phyloP scores from a whole-genome alignment of 2,888 invertebrate species.

The Erebia aethiops region DNA sequence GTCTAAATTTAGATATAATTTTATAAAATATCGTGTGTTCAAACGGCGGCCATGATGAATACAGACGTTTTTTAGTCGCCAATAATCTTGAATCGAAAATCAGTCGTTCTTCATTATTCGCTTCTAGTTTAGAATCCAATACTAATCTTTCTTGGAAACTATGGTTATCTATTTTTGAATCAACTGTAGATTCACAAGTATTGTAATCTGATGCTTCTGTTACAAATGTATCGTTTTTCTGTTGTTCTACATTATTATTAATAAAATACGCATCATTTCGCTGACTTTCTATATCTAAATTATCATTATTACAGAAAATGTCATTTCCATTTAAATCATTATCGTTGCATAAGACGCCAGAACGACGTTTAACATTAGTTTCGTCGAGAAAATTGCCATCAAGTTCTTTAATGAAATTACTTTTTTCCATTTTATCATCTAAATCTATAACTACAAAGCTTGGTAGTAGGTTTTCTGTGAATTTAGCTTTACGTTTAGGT shows the following conservation, averaged over 20 bases:
- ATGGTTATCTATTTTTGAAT: conserved; percentile 28
- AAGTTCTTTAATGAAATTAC: not conserved
- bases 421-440: conserved; percentile 26
- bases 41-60: conserved; percentile 72
- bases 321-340: not conserved
- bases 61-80: conserved; percentile 43
- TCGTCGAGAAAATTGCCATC: not conserved
- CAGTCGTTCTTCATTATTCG: conserved; percentile 42
- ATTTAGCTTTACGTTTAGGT: conserved; percentile 41
- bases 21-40: conserved; percentile 70
- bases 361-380: not conserved
- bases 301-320: not conserved
- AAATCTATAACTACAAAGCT: conserved; percentile 60
- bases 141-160: conserved; percentile 46
- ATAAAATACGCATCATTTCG: not conserved
- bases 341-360: conserved; percentile 4
- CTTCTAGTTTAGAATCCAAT: conserved; percentile 48
- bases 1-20: conserved; percentile 69
- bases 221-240: conserved; percentile 14
- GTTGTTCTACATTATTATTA: not conserved
- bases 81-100: conserved; percentile 52
- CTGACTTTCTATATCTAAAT: not conserved
- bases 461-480: conserved; percentile 56
- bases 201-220: conserved; percentile 47
- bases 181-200: conserved; percentile 47